These are phyloP conservation scores for Axea sp. DNA, from an alignment of 2,888 invertebrate genomes.

Conservation along the genomic window DNA sequence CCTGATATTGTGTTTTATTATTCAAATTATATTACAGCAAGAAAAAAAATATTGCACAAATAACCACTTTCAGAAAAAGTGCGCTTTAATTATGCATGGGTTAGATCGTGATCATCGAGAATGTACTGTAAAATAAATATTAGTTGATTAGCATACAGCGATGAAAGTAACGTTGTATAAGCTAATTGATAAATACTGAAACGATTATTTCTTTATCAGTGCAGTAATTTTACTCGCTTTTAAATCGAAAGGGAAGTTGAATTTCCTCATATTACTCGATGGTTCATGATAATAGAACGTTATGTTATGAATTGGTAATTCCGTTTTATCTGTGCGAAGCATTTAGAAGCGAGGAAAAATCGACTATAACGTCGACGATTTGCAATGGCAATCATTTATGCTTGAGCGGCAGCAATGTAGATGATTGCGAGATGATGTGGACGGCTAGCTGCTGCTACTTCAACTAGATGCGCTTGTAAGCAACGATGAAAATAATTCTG, in stretches of 20 bases:
- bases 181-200: neutral
- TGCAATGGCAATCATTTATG: slow-evolving; percentile 23
- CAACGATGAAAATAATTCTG: slow-evolving; percentile 35
- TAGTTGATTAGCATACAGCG: no score
- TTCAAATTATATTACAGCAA: slow-evolving; percentile 16
- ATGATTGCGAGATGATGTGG: slow-evolving; percentile 28
- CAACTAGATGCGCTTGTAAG: slow-evolving; percentile 33
- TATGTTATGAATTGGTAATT: neutral
- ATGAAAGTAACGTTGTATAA: neutral
- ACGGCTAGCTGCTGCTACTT: slow-evolving; percentile 19
- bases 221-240: neutral
- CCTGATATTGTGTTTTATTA: slow-evolving; percentile 13
- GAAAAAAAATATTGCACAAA: slow-evolving; percentile 8
- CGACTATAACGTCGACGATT: slow-evolving; percentile 20
- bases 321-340: neutral
- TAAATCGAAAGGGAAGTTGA: neutral
- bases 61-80: neutral
- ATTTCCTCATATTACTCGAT: neutral
- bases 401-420: slow-evolving; percentile 14
- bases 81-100: slow-evolving; percentile 14
- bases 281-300: neutral
- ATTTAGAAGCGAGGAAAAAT: neutral
- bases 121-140: slow-evolving; percentile 4
- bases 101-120: slow-evolving; percentile 7
- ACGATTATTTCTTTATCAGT: slow-evolving; percentile 4